Evolutionary conservation across 2,113 vertebrate genomes (phyloP), one percentile per base, ranked within the genome.

Genomic region (Gallinago paraguaiae): DNA sequence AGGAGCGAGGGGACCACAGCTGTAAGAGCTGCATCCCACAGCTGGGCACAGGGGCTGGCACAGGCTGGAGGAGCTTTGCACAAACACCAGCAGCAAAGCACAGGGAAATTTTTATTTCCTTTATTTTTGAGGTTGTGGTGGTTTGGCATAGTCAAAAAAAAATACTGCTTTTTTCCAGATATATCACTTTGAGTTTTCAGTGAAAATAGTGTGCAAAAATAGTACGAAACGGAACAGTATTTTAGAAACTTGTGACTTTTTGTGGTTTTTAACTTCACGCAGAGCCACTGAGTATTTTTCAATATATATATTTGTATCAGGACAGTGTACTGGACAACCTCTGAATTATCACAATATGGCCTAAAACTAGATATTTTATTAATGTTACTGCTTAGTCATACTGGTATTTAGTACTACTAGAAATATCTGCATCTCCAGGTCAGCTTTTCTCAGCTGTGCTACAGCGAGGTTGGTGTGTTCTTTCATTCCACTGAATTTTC

Each of bases 21-120:
- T 39, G 15, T 2, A 20, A 17, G 30, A 41, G 13, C 53, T 3
- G 2, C 4, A 9, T 71, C 64, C 63, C 27, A 14, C 28, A 14
- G 33, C 56, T 15, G n/a, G 2, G 1, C 18, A 0, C 1, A 1
- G 27, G 39, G 37, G 33, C 31, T 2, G 0, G 39, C 4, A 25
- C 37, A 23, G 41, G 9, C 54, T 37, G 30, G 39, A 64, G 69
- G 23, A 81, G 12, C 37, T 92, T 46, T 63, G 54, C 46, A n/a
- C 19, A 60, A 46, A 71, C 20, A 10, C 18, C 14, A n/a, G 20
- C 6, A 16, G 13, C 7, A 48, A 68, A 13, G 3, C 30, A 7
- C 1, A 1, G 25, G 33, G 39, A 63, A 63, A 27, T 0, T 8
- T 28, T 9, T 19, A 3, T 56, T 76, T 57, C 30, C 20, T 41